These are phyloP conservation scores for Drosophila pectinifera DNA, from an alignment of 1,140 invertebrate species.

Conservation along the genomic window DNA sequence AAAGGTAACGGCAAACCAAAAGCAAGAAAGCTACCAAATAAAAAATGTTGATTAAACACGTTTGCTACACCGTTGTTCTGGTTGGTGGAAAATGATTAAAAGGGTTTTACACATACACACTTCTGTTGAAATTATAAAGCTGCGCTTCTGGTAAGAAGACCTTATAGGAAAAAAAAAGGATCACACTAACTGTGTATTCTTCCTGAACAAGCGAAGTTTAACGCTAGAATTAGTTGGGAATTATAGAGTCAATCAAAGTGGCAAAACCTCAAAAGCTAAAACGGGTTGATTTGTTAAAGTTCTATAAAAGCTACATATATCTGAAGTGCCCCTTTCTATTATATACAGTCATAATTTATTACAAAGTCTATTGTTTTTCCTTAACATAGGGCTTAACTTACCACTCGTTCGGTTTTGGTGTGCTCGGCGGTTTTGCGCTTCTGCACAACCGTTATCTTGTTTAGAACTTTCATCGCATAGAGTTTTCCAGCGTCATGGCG, in stretches of 20 bases:
- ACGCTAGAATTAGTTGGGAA: too few relatives aligned
- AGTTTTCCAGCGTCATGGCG: conserved; percentile 92
- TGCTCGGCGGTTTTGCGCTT: conserved; percentile 98
- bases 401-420: conserved; percentile 94
- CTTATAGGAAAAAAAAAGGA: too few relatives aligned
- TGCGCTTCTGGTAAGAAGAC: background rate
- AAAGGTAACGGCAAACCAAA: conserved; percentile 24
- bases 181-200: too few relatives aligned
- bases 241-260: too few relatives aligned
- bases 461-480: conserved; percentile 98
- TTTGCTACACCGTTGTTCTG: conserved; percentile 6
- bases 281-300: too few relatives aligned
- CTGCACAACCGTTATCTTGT: conserved; percentile 95
- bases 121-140: background rate
- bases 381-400: conserved; percentile 63
- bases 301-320: too few relatives aligned
- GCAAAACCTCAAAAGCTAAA: too few relatives aligned
- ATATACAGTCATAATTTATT: background rate
- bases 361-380: background rate
- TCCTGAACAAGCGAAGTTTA: too few relatives aligned
- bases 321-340: background rate
- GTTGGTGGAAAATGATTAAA: conserved; percentile 13
- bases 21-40: conserved; percentile 4
- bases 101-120: conserved; percentile 8
- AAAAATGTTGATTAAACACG: conserved; percentile 24